Conservation (phyloP, 1,140 invertebrate genomes). For the Varroa destructor region DNA sequence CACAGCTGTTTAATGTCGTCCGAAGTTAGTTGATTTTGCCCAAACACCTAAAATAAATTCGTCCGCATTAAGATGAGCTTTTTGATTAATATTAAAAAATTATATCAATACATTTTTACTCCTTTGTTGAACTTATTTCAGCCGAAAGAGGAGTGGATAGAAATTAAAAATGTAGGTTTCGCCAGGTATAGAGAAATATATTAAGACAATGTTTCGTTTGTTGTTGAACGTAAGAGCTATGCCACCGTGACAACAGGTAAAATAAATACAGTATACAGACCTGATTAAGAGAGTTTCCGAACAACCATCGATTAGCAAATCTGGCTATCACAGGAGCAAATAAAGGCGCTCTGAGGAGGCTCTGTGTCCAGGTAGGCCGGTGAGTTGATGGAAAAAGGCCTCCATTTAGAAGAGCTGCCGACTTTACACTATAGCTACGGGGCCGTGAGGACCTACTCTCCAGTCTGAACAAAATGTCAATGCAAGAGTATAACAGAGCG, state of each 20-base stretch:
- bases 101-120: not conserved
- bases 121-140: not conserved
- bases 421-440: slow-evolving; percentile 30
- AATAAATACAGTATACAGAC: slow-evolving; percentile 36
- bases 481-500: too few relatives aligned
- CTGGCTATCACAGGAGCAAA: slow-evolving; percentile 29
- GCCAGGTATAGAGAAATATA: too few relatives aligned
- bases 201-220: too few relatives aligned
- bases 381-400: slow-evolving; percentile 39
- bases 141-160: not conserved
- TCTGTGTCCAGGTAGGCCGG: slow-evolving; percentile 36
- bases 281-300: slow-evolving; percentile 34
- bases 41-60: slow-evolving; percentile 5
- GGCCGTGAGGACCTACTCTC: too few relatives aligned
- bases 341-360: slow-evolving; percentile 32
- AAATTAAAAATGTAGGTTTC: too few relatives aligned
- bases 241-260: too few relatives aligned
- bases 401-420: slow-evolving; percentile 40
- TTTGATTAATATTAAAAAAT: not conserved
- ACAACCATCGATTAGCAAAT: slow-evolving; percentile 31
- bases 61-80: not conserved
- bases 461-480: too few relatives aligned
- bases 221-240: too few relatives aligned
- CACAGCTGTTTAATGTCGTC: slow-evolving; percentile 38
- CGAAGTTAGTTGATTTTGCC: slow-evolving; percentile 35